Evolutionary conservation across 1,140 invertebrate species (phyloP), one percentile per base, ranked within the genome.

Genomic region (Drosophila orena): DNA sequence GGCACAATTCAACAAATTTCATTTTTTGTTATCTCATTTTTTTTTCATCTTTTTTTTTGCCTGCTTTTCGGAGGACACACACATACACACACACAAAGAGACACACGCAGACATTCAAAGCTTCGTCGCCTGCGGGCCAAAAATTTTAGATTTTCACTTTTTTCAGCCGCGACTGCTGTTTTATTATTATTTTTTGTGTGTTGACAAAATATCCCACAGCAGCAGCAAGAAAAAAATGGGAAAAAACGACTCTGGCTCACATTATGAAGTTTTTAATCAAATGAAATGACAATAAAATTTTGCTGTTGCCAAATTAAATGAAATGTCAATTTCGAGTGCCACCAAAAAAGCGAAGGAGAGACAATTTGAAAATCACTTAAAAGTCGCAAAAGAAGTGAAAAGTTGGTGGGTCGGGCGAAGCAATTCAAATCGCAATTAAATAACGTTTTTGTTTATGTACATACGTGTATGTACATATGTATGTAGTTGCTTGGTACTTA

Each of bases 191-290:
- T 52, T 38, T 37, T 20, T 40, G 27, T 17, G 43, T 78, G 55
- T 64, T 78, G 69, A 75, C 73, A 86, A 86, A 78, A 71, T 58
- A 62, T 46, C 78, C 30, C 60, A 66, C 57, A 71, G 66, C 61
- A 74, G 53, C 56, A 43, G 15, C 7, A 44, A 24, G 15, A 43
- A 37, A 12, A 15, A 27, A 24, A 50, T 27, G 10, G 14, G 22
- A 44, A 60, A 66, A 52, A 38, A 3, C 27, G 20, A 34, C 30
- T 30, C 30, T 30, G 30, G n/a, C 20, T 30, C 34, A 70, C 72
- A 84, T 84, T 84, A 85, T 85, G 71, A 85, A 85, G 76, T 80
- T 80, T 85, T 78, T 81, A 85, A 85, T 81, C 81, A 86, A 85
- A 85, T 86, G 52, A 86, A 86, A 85, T 81, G 74, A 85, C 81